Base-by-base conservation (phyloP, 2,797 vertebrate species). In the Cercopithecus hamlyni region DNA sequence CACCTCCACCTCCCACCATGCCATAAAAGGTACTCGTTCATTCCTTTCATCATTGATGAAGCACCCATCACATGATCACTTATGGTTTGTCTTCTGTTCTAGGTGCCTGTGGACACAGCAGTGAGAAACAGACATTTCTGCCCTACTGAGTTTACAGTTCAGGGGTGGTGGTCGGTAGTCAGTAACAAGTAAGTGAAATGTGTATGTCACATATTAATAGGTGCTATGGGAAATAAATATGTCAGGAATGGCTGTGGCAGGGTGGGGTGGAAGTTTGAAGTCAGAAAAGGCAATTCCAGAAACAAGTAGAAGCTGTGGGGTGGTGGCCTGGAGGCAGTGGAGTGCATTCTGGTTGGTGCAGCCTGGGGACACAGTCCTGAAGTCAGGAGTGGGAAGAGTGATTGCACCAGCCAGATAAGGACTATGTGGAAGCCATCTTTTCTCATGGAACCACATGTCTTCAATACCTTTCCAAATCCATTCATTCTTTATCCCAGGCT, bases 311-410 rank as follows among this genome's bases (percentile, higher is more conserved):
- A 7, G 45, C 27, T 52, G 45, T 1, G 67, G 41, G 20, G 22
- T 52, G 27, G 57, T 27, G 72, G 48, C 41, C 43, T 67, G 52
- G 50, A 73, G 64, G 50, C 0, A 0, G 5, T 26, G 15, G 10
- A 30, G 45, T 27, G 15, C 10, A 24, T 8, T n/a, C 61, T 50
- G 55, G 76, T 6, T 67, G 41, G 12, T 43, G 27, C 30, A 24
- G 85, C 22, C n/a, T 20, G 12, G 1, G 2, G 83, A 64, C n/a
- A 57, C 22, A 55, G 73, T 67, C 36, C 45, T n/a, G 45, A 7
- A 0, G 77, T 5, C 0, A 10, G 10, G 22, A 4, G 27, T 33
- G 50, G 52, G 52, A 52, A 39, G 3, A 12, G 11, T 27, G 45
- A 41, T 15, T 24, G 14, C 52, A 13, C 30, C 30, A 45, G 36